Evolutionary conservation across 2,113 vertebrate genomes (phyloP), one percentile per base, ranked within the genome.

Genomic region (Odocoileus virginianus): DNA sequence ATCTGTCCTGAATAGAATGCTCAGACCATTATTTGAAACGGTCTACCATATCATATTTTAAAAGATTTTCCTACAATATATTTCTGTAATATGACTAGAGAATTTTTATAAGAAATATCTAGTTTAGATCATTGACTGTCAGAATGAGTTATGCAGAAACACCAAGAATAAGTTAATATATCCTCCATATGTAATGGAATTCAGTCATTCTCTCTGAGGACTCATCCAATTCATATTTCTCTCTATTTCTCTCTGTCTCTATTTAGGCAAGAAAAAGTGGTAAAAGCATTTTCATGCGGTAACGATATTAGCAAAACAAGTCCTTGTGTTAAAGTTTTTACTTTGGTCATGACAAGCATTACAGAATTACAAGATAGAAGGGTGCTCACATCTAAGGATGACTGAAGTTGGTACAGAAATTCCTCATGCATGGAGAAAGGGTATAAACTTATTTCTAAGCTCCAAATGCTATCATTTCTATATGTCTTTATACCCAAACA

Each of bases 91-190:
- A 87, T 83, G 43, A 85, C 33, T 23, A 21, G 60, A 95, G 9
- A 7, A 85, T 79, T 91, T 94, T 94, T 87, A 88, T 0, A 95
- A 64, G n/a, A 79, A 82, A 91, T 47, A 78, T 28, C 50, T 79
- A 61, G 30, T 60, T 92, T 94, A 54, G 93, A 95, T 91, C 71
- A 96, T 52, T 95, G 91, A 78, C 81, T 57, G 88, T 47, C 7
- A 84, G 47, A 93, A 96, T 71, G 36, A 89, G 50, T 84, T 67
- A 87, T 50, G 7, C 3, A 81, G 85, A 79, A 89, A 36, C 47
- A 87, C 4, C 25, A 82, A 60, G 82, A 94, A 67, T 89, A 87
- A 90, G 79, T 71, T 11, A 85, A 79, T 55, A 91, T 2, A 64
- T 1, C 10, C 19, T 89, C 87, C 36, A 12, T 17, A 54, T 57